Conservation (phyloP, 2,888 invertebrate species). For the Idaea dimidiata region DNA sequence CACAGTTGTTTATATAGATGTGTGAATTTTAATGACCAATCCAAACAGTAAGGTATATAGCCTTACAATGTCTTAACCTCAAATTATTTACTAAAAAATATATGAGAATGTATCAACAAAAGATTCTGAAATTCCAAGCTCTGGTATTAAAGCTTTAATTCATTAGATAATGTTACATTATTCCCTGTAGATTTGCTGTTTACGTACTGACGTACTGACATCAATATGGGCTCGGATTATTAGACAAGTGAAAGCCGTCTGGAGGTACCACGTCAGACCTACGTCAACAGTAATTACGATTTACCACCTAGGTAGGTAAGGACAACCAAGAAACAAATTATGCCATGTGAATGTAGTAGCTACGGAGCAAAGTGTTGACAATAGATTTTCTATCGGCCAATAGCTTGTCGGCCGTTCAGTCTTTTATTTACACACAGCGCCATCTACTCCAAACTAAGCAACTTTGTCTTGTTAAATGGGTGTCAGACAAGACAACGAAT, state of each 20-base stretch:
- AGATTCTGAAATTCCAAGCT: not conserved
- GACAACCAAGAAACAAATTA: conserved; percentile 51
- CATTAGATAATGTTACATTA: not conserved
- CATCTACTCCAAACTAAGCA: not conserved
- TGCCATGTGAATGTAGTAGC: conserved; percentile 31
- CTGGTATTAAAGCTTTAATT: not conserved
- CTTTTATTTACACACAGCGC: not conserved
- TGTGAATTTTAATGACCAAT: no score
- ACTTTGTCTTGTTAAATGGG: not conserved
- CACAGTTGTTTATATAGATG: no score
- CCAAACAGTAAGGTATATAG: no score
- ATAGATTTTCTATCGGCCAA: not conserved
- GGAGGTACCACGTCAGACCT: conserved; percentile 42
- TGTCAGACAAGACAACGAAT: no score
- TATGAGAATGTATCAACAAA: no score
- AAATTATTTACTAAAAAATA: no score
- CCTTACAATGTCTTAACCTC: no score
- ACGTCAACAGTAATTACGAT: conserved; percentile 57
- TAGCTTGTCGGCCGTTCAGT: not conserved
- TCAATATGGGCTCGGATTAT: conserved; percentile 11
- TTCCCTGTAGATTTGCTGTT: not conserved
- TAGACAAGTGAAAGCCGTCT: conserved; percentile 28
- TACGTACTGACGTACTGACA: not conserved
- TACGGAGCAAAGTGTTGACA: not conserved
- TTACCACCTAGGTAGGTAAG: conserved; percentile 42